Evolutionary conservation across 2,797 vertebrate species (phyloP).

Genomic region (Botia kubotai): DNA sequence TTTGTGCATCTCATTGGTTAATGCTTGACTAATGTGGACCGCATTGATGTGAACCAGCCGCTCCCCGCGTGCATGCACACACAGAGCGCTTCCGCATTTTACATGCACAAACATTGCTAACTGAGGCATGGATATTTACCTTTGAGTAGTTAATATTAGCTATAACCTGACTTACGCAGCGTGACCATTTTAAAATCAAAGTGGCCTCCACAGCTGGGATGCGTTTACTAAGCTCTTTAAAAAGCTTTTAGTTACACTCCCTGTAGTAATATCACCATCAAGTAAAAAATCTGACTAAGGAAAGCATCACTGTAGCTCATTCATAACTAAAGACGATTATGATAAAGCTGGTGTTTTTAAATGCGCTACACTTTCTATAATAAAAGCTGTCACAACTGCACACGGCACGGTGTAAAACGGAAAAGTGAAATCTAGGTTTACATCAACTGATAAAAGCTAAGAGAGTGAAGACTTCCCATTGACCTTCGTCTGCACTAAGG

Average conservation of each 20-base stretch:
- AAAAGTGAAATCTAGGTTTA: slow-evolving; percentile 40
- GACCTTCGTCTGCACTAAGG: slow-evolving; percentile 52
- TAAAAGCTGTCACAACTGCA: background rate
- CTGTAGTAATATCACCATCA: background rate
- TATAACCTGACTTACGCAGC: background rate
- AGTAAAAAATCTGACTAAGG: background rate
- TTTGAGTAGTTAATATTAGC: background rate
- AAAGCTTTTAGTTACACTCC: slow-evolving; percentile 2
- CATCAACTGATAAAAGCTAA: slow-evolving; percentile 52
- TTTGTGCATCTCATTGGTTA: slow-evolving; percentile 38
- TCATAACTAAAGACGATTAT: slow-evolving; percentile 1
- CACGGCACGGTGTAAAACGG: background rate
- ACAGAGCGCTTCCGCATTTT: background rate
- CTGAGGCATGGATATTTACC: slow-evolving; percentile 1
- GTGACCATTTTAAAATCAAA: background rate
- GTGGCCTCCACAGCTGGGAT: background rate
- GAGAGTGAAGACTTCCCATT: slow-evolving; percentile 47
- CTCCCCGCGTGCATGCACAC: background rate
- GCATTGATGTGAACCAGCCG: slow-evolving; percentile 17
- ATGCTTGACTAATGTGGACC: slow-evolving; percentile 33
- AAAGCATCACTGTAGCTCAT: background rate
- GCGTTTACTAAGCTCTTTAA: background rate
- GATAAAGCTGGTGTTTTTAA: slow-evolving; percentile 3
- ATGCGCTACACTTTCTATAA: background rate
- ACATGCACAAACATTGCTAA: background rate